phyloP scores from a whole-genome alignment of 2,797 vertebrate species.

The Remorina albescens region DNA sequence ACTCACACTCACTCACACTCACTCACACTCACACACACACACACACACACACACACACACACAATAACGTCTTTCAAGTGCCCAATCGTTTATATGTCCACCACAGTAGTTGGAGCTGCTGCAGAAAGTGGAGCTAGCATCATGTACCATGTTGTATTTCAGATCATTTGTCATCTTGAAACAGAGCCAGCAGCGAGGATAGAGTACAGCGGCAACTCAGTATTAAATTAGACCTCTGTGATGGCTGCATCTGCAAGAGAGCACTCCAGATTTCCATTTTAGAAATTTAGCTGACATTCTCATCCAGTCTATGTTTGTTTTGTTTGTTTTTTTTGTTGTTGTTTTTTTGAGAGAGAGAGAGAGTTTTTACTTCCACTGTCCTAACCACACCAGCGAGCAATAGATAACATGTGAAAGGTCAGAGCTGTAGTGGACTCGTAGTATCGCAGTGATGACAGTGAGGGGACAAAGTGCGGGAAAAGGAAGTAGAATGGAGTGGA shows the following conservation, averaged over 20 bases:
- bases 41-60: constrained; percentile 18
- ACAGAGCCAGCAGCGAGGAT: constrained; percentile 22
- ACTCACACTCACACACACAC: constrained; percentile 7
- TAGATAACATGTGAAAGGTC: constrained; percentile 60
- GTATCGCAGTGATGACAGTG: constrained; percentile 15
- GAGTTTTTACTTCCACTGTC: constrained; percentile 1
- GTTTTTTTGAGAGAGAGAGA: constrained; percentile 3
- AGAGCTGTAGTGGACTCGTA: constrained; percentile 40
- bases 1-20: constrained; percentile 19
- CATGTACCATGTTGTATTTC: constrained; percentile 48
- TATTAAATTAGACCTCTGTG: constrained; percentile 62
- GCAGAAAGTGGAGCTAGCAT: constrained; percentile 42
- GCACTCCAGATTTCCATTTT: constrained; percentile 40
- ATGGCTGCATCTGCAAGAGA: constrained; percentile 42
- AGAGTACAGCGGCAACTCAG: constrained; percentile 52
- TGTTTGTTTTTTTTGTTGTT: background rate
- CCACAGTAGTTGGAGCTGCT: constrained; percentile 32
- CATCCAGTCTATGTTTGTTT: background rate
- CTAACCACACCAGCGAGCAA: constrained; percentile 26
- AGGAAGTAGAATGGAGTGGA: background rate
- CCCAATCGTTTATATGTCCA: constrained; percentile 54
- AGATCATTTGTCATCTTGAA: constrained; percentile 64
- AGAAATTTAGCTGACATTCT: constrained; percentile 42
- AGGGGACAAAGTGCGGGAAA: constrained; percentile 3
- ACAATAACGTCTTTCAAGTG: constrained; percentile 42